Percentiles rank a stretch among this genome's conserved stretches.
phyloP scores from a whole-genome alignment of 2,113 vertebrate genomes.

The Parus major region DNA sequence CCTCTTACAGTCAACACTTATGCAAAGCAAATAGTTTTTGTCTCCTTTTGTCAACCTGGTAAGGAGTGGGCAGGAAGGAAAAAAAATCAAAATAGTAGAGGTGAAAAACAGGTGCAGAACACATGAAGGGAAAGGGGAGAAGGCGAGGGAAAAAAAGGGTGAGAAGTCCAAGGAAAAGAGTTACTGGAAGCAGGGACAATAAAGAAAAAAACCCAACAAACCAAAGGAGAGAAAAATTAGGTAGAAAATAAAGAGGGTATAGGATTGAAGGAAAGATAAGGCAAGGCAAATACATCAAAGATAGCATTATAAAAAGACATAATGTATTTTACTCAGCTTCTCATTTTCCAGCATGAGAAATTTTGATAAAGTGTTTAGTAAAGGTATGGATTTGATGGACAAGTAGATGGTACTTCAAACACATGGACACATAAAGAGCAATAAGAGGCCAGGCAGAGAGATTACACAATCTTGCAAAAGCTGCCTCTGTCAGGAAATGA shows the following conservation, averaged over 20 bases:
- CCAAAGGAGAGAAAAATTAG: background rate
- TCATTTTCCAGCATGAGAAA: background rate
- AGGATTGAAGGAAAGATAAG: background rate
- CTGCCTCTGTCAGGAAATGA: background rate
- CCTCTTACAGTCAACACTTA: background rate
- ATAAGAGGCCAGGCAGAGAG: background rate
- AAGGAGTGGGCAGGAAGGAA: background rate
- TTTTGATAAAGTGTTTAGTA: background rate
- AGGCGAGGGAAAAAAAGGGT: fast-evolving
- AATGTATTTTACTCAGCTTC: background rate
- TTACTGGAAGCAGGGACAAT: background rate
- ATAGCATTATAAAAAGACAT: background rate
- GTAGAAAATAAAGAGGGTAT: background rate
- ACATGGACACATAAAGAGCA: background rate
- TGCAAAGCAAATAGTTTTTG: background rate
- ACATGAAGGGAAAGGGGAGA: background rate
- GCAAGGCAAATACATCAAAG: background rate
- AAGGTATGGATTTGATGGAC: background rate
- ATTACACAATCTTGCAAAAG: background rate
- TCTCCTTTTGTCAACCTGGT: background rate
- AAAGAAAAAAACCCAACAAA: background rate
- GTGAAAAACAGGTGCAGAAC: background rate
- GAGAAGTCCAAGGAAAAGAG: background rate
- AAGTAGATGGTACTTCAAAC: background rate
- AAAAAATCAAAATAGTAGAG: background rate